Conservation (phyloP, 2,113 vertebrate genomes). For the Ammodytes marinus region DNA sequence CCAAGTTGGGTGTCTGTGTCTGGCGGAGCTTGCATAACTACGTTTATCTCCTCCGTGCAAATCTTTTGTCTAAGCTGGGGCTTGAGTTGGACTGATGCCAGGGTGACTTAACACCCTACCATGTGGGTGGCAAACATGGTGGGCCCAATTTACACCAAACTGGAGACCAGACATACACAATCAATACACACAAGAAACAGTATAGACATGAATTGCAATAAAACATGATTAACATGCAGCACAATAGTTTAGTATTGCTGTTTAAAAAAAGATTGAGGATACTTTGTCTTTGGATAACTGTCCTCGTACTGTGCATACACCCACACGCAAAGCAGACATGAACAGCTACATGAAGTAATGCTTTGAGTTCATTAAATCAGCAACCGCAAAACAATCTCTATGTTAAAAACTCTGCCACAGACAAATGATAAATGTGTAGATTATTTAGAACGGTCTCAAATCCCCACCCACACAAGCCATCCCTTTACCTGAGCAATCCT, state of each 20-base stretch:
- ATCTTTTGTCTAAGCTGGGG: slow-evolving; percentile 68
- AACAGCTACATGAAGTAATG: not conserved
- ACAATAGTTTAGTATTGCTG: no score
- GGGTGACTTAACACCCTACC: slow-evolving; percentile 52
- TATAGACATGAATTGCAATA: not conserved
- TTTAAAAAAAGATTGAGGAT: not conserved
- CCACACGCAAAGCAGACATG: not conserved
- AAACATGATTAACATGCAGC: not conserved
- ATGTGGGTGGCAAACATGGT: slow-evolving; percentile 48
- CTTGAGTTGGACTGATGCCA: slow-evolving; percentile 53
- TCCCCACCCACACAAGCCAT: not conserved
- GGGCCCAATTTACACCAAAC: slow-evolving; percentile 48
- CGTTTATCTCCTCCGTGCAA: slow-evolving; percentile 40
- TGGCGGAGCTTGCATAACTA: slow-evolving; percentile 32
- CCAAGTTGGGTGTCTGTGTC: slow-evolving; percentile 40
- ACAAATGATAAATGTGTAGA: not conserved
- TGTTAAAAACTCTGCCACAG: not conserved
- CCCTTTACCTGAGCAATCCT: slow-evolving; percentile 80
- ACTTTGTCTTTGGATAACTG: slow-evolving; percentile 1
- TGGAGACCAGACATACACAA: slow-evolving; percentile 6
- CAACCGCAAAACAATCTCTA: not conserved
- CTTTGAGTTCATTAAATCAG: not conserved
- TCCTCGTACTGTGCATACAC: not conserved
- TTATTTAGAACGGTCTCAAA: not conserved
- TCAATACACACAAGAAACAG: not conserved